Percentiles rank a stretch among this genome's conserved stretches.
These are phyloP conservation scores for Zosterops japonicus DNA, from an alignment of 2,113 vertebrate species.

Conservation along the genomic window DNA sequence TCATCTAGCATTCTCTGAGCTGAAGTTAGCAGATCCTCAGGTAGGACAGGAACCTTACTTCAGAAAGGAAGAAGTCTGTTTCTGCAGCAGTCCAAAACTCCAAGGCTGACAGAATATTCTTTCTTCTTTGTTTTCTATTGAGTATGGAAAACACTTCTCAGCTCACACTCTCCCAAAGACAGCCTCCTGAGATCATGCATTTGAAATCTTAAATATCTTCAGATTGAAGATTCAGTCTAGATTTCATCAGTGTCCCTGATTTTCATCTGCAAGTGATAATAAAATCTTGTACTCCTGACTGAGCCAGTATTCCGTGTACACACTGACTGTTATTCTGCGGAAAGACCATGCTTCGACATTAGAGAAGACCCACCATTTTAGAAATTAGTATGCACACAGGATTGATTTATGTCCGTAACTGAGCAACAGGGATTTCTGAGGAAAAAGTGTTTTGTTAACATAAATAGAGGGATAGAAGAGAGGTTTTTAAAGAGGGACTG, in stretches of 20 bases:
- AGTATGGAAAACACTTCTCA: not conserved
- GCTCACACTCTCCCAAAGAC: not conserved
- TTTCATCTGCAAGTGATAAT: not conserved
- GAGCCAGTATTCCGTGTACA: not conserved
- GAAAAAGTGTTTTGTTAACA: not conserved
- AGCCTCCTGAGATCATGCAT: not conserved
- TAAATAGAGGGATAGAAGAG: not conserved
- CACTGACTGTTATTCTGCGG: not conserved
- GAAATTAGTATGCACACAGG: not conserved
- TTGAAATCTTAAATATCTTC: not conserved
- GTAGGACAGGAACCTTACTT: not conserved
- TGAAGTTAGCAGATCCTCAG: not conserved
- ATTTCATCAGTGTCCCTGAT: not conserved
- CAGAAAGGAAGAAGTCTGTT: not conserved
- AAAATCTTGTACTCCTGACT: not conserved
- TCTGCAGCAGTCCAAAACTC: not conserved
- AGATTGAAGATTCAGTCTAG: not conserved
- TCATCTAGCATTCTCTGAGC: not conserved
- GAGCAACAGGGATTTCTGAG: conserved; percentile 1
- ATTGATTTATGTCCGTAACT: conserved; percentile 30
- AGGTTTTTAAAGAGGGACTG: not conserved
- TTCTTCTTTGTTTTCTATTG: not conserved
- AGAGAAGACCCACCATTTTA: not conserved
- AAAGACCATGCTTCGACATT: not conserved
- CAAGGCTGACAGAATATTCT: not conserved